Evolutionary conservation across 1,140 invertebrate species (phyloP).

Genomic region (Leptestheria dahalacensis): DNA sequence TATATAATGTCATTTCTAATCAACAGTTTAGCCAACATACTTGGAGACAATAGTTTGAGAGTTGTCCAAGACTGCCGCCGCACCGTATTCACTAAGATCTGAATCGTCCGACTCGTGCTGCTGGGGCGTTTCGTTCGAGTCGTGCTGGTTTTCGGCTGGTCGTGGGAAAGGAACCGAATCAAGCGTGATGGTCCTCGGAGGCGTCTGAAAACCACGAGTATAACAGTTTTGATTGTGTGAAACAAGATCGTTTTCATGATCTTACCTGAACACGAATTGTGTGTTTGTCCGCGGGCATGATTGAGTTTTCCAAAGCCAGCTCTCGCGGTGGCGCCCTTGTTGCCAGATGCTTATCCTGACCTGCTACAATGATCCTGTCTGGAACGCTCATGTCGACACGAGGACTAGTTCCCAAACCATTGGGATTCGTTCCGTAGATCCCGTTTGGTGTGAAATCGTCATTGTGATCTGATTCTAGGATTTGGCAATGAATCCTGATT

Average conservation of each 20-base stretch:
- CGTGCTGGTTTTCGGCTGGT: not conserved
- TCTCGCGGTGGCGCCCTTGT: constrained; percentile 5
- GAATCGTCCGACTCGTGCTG: not conserved
- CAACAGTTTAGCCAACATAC: too few relatives aligned
- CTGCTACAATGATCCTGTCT: constrained; percentile 4
- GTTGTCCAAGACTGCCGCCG: not conserved
- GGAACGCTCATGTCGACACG: constrained; percentile 4
- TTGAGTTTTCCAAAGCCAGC: constrained; percentile 2
- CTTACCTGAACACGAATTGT: constrained; percentile 1
- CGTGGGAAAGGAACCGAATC: not conserved
- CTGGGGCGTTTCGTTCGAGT: not conserved
- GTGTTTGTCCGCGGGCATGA: not conserved
- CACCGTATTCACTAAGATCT: not conserved
- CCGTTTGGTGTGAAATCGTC: not conserved
- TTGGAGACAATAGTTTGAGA: not conserved
- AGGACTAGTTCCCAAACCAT: not conserved
- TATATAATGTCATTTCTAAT: not conserved
- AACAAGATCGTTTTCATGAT: too few relatives aligned
- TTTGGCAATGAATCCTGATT: not conserved
- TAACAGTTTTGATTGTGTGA: too few relatives aligned
- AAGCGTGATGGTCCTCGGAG: constrained; percentile 3
- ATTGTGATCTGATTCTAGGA: not conserved
- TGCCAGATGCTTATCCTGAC: constrained; percentile 6
- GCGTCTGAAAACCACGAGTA: constrained; percentile 4
- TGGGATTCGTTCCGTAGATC: not conserved